Evolutionary conservation across 2,113 vertebrate genomes (phyloP), one percentile per base, ranked within the genome.

Genomic region (Tragulus kanchil): DNA sequence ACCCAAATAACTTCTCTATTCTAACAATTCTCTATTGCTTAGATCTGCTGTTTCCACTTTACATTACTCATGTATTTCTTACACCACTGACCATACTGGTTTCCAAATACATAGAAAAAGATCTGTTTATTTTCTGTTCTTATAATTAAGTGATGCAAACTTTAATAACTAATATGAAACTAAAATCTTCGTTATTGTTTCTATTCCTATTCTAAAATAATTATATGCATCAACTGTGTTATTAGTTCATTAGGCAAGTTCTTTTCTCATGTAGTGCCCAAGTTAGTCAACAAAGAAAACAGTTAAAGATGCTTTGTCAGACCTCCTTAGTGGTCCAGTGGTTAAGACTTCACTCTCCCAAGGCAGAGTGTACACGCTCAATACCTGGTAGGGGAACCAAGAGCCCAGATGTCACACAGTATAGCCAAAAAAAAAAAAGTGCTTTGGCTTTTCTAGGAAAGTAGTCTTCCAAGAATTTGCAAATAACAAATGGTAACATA

Each of bases 161-260:
- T 79, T 79, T 85, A 85, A 64, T 73, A 78, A 69, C 8, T 85
- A 71, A 92, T n/a, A 45, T 4, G 3, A 85, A 36, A 77, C 13
- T 93, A 95, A 31, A 50, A 50, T 65, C 36, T 84, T 75, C 25
- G 31, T 71, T 92, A 69, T 42, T 69, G 28, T 48, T 79, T 78
- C 28, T 6, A 89, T 89, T 94, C 17, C 25, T 94, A 59, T 91
- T 78, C 78, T 89, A 78, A 77, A 90, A 94, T 83, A 89, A 75
- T 73, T 81, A 54, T 52, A 83, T n/a, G 21, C 8, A 84, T 54
- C 90, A 93, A 95, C 17, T 48, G 11, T 2, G 36, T 52, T 90
- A 42, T 54, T 82, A 82, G 28, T 11, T 90, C 71, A 89, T 89
- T 56, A 89, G 25, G 28, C 14, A 92, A 85, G 78, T 79, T 85